Evolutionary conservation across 2,113 vertebrate species (phyloP), one percentile per base, ranked within the genome.

Genomic region (Trichomycterus rosablanca): DNA sequence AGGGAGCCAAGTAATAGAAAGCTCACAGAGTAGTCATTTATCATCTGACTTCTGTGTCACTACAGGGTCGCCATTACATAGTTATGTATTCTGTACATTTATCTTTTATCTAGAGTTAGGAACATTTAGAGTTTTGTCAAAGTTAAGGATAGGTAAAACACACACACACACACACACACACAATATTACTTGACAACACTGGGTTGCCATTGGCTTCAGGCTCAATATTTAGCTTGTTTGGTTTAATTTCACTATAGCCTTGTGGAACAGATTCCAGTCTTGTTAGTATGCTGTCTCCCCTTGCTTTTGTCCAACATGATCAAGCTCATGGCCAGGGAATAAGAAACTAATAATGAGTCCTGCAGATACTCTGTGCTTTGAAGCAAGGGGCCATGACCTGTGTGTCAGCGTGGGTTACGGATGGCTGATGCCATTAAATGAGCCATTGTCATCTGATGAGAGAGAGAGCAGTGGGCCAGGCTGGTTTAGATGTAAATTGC

Each of bases 321-420:
- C 61, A 22, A 52, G 51, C 59, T 52, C 51, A 43, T 58, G 68
- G 66, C 59, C 74, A 63, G 61, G 63, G 70, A 63, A 52, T 26
- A 35, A 10, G 22, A 65, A 56, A 58, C 32, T 78, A 80, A 75
- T 83, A 76, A 83, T 71, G 74, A 75, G 72, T 15, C 16, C 66
- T 61, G 35, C 71, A 78, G 74, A 74, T 39, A 58, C 49, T 22
- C 60, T 63, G 43, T 53, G 48, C 67, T 83, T 84, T 83, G 75
- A 83, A 81, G 72, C 51, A 70, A 70, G 20, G 68, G 74, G 70
- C 54, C 67, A 19, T 63, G 73, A 80, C 76, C 81, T 11, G 62
- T 72, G 54, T 70, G 70, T 79, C 61, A 82, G 58, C 63, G 12
- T 56, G 62, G 67, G 49, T 65, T 66, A 34, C 34, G 60, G 68